Percentiles rank a stretch among this genome's conserved stretches.
phyloP scores from a whole-genome alignment of 2,113 vertebrate genomes.

The Macquaria ambigua region DNA sequence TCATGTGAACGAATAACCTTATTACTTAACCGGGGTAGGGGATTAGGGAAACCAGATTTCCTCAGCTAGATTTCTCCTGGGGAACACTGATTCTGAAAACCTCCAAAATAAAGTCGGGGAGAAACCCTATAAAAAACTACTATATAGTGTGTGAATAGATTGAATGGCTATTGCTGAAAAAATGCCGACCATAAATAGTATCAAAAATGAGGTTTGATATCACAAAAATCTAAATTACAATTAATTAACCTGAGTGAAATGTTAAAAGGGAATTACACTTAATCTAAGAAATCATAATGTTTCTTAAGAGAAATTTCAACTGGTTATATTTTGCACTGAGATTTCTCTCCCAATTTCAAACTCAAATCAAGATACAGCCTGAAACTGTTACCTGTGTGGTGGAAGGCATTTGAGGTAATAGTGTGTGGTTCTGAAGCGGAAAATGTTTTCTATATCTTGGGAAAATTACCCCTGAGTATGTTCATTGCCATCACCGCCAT shows the following conservation, averaged over 20 bases:
- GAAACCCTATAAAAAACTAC: too few species aligned
- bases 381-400: not conserved
- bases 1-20: not conserved
- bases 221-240: too few species aligned
- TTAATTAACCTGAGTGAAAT: not conserved
- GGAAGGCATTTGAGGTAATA: not conserved
- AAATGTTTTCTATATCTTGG: conserved; percentile 39
- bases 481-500: not conserved
- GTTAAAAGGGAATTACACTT: not conserved
- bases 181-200: not conserved
- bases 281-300: not conserved
- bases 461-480: not conserved
- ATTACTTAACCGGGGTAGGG: not conserved
- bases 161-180: not conserved
- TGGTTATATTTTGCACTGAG: not conserved
- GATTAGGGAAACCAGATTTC: conserved; percentile 13
- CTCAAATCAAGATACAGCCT: not conserved
- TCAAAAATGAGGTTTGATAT: not conserved
- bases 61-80: conserved; percentile 3
- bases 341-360: not conserved
- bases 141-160: not conserved
- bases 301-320: not conserved
- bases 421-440: conserved; percentile 1
- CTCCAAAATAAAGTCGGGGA: too few species aligned
- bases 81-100: not conserved